Base-by-base conservation (phyloP, 2,888 invertebrate genomes). In the Nemoura dubitans region DNA sequence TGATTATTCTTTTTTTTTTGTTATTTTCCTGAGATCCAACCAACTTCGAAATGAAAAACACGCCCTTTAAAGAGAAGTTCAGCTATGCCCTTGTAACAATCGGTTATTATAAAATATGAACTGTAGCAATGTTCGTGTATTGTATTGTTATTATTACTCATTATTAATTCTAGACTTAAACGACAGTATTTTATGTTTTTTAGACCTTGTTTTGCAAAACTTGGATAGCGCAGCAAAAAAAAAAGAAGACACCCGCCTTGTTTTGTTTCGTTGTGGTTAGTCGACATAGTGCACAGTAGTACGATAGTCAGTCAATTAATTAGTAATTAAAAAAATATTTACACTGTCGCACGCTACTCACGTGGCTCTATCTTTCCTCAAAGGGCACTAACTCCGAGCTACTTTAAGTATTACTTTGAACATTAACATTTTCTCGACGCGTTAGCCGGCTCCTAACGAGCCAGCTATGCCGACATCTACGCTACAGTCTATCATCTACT, bases 241-340 rank as follows among this genome's bases (percentile, higher is more conserved):
- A 59, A 59, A 59, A 59, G 59, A 59, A 59, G 59, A 59, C 59
- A 59, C 59, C 59, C 21, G 59, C 59, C 59, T 21, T 21, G 59
- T 59, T 59, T 59, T 14, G 59, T 59, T 59, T 59, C 59, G 59
- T 59, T 59, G 59, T 59, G 59, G 59, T 59, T 59, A 59, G 59
- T 59, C 59, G 59, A 10, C 59, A 59, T 7, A 59, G 59, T 59
- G 59, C 59, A 59, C 59, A 59, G 59, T 21, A 59, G 59, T 78
- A 81, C 27, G 28, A 30, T 81, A 81, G 81, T 81, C 81, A 81
- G 81, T 81, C 81, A 81, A 81, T 28, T 81, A 81, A 29, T 59
- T 59, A 59, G 59, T 59, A 59, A 59, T 59, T 81, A 81, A 81
- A 81, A 81, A 81, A 81, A 81, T 81, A 81, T 30, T 81, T 30